These are phyloP conservation scores for Melanotaenia maccullochi DNA, from an alignment of 2,797 vertebrate species.

Conservation along the genomic window DNA sequence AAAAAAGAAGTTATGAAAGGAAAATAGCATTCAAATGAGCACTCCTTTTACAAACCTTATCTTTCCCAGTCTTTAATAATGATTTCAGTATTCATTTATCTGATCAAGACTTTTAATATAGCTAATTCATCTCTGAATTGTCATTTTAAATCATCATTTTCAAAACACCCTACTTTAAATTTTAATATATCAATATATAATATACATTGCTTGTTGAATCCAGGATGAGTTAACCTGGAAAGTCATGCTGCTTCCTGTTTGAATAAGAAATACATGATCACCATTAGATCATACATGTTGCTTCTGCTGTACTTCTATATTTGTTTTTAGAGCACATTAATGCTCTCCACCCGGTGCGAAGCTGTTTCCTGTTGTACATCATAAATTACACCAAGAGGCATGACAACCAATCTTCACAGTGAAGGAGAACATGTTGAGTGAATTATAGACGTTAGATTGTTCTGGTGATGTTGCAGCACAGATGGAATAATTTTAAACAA, in stretches of 20 bases:
- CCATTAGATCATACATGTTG: neutral
- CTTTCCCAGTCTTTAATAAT: neutral
- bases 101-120: conserved; percentile 24
- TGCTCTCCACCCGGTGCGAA: too few relatives aligned
- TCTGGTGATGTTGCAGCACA: neutral
- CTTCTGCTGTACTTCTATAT: neutral
- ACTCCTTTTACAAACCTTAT: too few relatives aligned
- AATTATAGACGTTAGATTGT: neutral
- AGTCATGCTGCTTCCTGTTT: too few relatives aligned
- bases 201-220: too few relatives aligned
- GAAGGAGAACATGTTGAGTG: neutral
- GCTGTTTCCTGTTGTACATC: neutral
- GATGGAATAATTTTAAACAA: neutral
- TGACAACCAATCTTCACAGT: neutral
- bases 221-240: too few relatives aligned
- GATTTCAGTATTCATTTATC: neutral
- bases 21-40: too few relatives aligned
- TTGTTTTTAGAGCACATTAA: neutral
- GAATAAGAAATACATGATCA: too few relatives aligned
- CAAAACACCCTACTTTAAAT: conserved; percentile 17
- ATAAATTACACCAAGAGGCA: neutral
- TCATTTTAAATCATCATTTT: conserved; percentile 3
- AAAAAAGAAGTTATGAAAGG: too few relatives aligned
- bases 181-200: conserved; percentile 11
- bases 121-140: conserved; percentile 1